Percentiles rank a stretch among this genome's conserved stretches.
Evolutionary conservation across 2,113 vertebrate species (phyloP).

Genomic region (Philantomba maxwellii): DNA sequence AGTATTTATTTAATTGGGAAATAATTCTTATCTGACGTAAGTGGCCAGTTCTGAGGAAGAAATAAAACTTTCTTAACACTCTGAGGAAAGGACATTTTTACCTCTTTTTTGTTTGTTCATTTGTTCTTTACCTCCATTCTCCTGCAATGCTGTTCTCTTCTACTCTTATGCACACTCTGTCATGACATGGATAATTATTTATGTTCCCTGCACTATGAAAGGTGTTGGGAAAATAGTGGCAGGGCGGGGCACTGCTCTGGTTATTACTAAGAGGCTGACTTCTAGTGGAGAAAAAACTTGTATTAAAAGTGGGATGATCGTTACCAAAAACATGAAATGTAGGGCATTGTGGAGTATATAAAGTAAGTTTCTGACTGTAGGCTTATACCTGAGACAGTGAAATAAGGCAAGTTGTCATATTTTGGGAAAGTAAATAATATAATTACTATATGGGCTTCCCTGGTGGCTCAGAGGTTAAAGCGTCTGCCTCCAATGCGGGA

Average conservation of each 20-base stretch:
- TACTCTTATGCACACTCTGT: background rate
- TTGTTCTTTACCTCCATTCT: background rate
- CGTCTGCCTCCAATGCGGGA: too few relatives aligned
- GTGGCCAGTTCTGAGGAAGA: background rate
- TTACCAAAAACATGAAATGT: background rate
- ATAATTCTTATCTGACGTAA: background rate
- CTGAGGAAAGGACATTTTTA: background rate
- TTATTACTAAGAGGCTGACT: background rate
- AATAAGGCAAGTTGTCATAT: background rate
- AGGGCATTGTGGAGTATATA: background rate
- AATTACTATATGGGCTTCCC: too few relatives aligned
- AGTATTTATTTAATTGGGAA: background rate
- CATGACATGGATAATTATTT: background rate
- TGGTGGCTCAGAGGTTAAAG: too few relatives aligned
- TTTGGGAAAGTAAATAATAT: background rate
- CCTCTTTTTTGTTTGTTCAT: background rate
- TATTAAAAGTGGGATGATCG: background rate
- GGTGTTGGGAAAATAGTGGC: background rate
- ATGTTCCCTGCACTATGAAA: background rate
- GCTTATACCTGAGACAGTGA: background rate
- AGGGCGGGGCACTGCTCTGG: too few relatives aligned
- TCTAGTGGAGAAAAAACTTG: background rate
- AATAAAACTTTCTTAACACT: background rate
- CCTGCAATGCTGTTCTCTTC: background rate
- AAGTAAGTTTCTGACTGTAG: background rate